Base-by-base conservation (phyloP, 2,113 vertebrate genomes). In the Cololabis saira region DNA sequence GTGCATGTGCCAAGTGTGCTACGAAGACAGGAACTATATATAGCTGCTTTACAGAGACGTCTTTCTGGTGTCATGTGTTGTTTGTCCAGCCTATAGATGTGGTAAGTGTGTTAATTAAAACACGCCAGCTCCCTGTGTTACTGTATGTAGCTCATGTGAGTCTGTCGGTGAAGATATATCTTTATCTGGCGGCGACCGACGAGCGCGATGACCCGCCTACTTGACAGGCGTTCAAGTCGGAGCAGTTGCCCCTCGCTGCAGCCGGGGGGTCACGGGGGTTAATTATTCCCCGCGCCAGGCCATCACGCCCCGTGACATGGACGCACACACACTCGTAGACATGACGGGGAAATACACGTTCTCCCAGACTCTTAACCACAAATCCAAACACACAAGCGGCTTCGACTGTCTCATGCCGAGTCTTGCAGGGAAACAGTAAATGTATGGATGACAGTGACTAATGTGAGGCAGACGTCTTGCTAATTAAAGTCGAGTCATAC, bases 231-330 rank as follows among this genome's bases (percentile, higher is more conserved):
- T 76, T 85, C 77, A 67, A 62, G 69, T 84, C 87, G 72, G 81
- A 87, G 85, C 70, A 17, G 85, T 80, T n/a, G 61, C 42, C 73
- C 45, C 5, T 77, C 71, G 13, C 80, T 24, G 57, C 41, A 19
- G 73, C 24, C 71, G 61, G 73, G n/a, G 72, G 90, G 91, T 90
- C 91, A 87, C 57, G 16, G 8, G 65, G 88, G 88, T 87, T 91
- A 92, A 91, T 91, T 90, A 84, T 88, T 84, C 85, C 77, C 85
- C 82, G 87, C 15, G 50, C 73, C 68, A 81, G 74, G 70, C 83
- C 62, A 54, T 68, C 81, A 69, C 59, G 40, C 66, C 45, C 63
- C 66, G 58, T 30, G 18, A 65, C 2, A 42, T 6, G 18, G 13
- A 67, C 22, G 33, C 75, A 21, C 64, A 50, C 75, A 47, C 58